phyloP scores from a whole-genome alignment of 2,797 vertebrate species.

The Sphenodon punctatus region DNA sequence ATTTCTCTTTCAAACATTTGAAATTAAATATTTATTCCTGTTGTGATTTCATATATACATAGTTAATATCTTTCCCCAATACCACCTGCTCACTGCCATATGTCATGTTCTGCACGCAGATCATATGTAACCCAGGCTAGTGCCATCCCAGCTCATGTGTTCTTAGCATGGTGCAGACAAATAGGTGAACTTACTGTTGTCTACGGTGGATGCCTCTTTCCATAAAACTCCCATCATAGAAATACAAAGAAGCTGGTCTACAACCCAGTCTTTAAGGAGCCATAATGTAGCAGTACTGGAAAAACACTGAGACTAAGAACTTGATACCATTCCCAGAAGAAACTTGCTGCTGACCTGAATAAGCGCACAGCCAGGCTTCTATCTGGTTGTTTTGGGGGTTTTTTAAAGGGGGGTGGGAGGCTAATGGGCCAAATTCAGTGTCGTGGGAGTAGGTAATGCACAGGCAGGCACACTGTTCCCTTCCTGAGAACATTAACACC shows the following conservation, averaged over 20 bases:
- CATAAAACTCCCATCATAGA: not conserved
- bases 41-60: constrained; percentile 50
- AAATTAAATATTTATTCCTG: constrained; percentile 66
- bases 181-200: not conserved
- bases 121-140: not conserved
- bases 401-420: too few relatives aligned
- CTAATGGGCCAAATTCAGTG: too few relatives aligned
- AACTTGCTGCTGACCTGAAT: not conserved
- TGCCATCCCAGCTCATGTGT: not conserved
- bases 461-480: too few relatives aligned
- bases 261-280: not conserved
- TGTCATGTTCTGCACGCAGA: constrained; percentile 1
- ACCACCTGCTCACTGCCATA: constrained; percentile 34
- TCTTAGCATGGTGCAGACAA: not conserved
- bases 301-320: not conserved
- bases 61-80: constrained; percentile 37
- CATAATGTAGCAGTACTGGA: fast-evolving
- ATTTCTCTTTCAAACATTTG: constrained; percentile 40
- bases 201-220: not conserved
- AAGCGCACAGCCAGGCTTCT: not conserved
- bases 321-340: fast-evolving
- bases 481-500: too few relatives aligned
- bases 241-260: not conserved
- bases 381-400: too few relatives aligned
- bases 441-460: too few relatives aligned